Conservation (phyloP, 1,140 invertebrate genomes). For the Eueides isabella region DNA sequence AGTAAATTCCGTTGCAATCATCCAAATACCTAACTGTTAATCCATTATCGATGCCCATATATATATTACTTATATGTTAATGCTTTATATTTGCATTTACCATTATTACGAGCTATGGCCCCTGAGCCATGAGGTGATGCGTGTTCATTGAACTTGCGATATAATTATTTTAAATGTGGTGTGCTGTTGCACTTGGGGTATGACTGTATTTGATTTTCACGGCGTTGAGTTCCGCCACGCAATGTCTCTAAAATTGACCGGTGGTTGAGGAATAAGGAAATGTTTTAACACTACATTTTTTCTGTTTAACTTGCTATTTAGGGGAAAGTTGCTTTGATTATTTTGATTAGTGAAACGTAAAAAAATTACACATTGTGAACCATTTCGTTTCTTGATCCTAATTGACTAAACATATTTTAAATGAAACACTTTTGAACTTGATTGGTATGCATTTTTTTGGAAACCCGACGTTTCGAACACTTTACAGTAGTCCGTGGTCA, state of each 20-base stretch:
- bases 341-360: too few species aligned
- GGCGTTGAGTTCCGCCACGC: background rate
- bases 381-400: too few species aligned
- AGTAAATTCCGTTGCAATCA: background rate
- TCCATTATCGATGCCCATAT: slow-evolving; percentile 4
- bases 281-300: background rate
- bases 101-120: background rate
- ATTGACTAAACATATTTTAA: too few species aligned
- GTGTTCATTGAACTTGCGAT: slow-evolving; percentile 1
- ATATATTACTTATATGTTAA: slow-evolving; percentile 13
- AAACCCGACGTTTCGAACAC: too few species aligned
- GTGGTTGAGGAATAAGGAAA: background rate
- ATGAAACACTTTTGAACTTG: too few species aligned
- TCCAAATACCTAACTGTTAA: background rate
- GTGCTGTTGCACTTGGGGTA: too few species aligned
- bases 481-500: too few species aligned
- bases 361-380: too few species aligned
- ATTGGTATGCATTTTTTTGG: too few species aligned
- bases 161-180: background rate
- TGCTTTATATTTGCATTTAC: slow-evolving; percentile 3
- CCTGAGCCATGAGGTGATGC: background rate
- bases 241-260: background rate
- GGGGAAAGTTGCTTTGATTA: too few species aligned
- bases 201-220: too few species aligned
- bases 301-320: background rate